Base-by-base conservation (phyloP, 2,113 vertebrate genomes). In the Saccopteryx leptura region DNA sequence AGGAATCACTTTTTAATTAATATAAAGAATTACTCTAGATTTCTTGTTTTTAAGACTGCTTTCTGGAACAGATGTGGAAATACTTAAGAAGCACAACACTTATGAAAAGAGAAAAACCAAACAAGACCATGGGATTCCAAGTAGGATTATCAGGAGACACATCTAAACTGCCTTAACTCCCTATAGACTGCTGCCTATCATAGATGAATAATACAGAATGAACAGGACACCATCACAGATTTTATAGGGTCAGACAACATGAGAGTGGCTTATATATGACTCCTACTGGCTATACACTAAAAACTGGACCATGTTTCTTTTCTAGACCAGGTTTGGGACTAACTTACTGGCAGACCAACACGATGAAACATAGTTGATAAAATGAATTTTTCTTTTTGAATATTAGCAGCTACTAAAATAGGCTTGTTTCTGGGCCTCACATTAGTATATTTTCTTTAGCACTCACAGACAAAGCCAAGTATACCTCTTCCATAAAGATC, bases 401-500 rank as follows among this genome's bases (percentile, higher is more conserved):
- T 85, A 72, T 84, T n/a, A 87, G n/a, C 13, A 82, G 9, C 65
- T 82, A 85, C 48, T 46, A 90, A 95, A 92, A 52, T 31, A 95
- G 24, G 76, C 13, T 91, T 94, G 31, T 1, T 87, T 91, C 63
- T 80, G 46, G 31, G 15, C 12, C 33, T 81, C 66, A 76, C 52
- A 76, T 7, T 54, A 58, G 1, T 86, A 0, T 60, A 94, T 76
- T 75, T 93, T 93, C 80, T 74, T 94, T 39, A 33, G 39, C 76
- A 18, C 19, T 68, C 26, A 68, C 2, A 6, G 74, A 50, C 56
- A 78, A 88, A 91, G 13, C 60, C 19, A 92, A 94, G 24, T 66
- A 76, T 2, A 78, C 31, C 24, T 83, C 58, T 89, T 65, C 56
- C 60, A 75, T 15, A 5, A 69, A 92, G 21, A 94, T 2, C 1